phyloP scores from a whole-genome alignment of 2,888 invertebrate species.

The Ernsta delagoae region DNA sequence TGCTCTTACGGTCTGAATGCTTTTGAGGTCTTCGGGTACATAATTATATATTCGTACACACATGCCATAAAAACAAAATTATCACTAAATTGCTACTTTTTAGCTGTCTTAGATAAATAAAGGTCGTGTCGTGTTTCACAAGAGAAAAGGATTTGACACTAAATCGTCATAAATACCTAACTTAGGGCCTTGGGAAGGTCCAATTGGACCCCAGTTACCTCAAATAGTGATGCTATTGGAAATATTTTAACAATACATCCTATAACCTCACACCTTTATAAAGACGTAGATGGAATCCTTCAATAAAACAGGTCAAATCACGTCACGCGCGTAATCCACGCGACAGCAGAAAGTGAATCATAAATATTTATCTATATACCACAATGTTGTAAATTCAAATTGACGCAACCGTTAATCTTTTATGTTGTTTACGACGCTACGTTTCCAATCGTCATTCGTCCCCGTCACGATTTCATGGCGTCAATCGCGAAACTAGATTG shows the following conservation, averaged over 20 bases:
- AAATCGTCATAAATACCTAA: too few species aligned
- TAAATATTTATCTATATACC: not conserved
- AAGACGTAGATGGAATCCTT: not conserved
- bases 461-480: constrained; percentile 1
- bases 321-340: not conserved
- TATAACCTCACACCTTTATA: too few species aligned
- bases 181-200: too few species aligned
- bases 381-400: constrained; percentile 5
- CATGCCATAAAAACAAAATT: not conserved
- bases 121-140: too few species aligned
- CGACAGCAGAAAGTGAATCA: not conserved
- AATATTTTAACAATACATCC: too few species aligned
- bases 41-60: not conserved
- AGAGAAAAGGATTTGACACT: too few species aligned
- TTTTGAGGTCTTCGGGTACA: not conserved
- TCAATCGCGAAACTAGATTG: not conserved
- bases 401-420: constrained; percentile 7
- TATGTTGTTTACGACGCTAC: not conserved
- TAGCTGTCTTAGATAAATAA: too few species aligned
- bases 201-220: too few species aligned
- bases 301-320: not conserved
- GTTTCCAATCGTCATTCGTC: not conserved
- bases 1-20: not conserved
- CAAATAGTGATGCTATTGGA: too few species aligned
- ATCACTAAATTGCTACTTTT: too few species aligned